Evolutionary conservation across 2,113 vertebrate species (phyloP).

Genomic region (Oreotrochilus melanogaster): DNA sequence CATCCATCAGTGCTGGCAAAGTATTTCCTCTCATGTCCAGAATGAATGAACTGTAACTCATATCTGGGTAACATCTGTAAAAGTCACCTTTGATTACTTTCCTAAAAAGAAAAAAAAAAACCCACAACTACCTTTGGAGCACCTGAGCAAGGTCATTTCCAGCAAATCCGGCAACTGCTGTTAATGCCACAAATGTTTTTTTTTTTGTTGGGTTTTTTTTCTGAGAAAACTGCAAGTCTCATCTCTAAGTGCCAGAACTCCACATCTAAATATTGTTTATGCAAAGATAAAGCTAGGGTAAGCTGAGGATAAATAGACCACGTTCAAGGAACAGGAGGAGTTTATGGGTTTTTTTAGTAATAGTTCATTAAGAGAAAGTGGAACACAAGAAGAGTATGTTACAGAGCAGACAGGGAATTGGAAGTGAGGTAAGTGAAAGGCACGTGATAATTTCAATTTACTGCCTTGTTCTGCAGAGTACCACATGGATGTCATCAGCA

Average conservation of each 20-base stretch:
- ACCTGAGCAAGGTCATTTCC: background rate
- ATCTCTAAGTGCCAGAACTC: background rate
- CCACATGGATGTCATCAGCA: constrained; percentile 30
- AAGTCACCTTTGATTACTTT: background rate
- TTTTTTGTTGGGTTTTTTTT: background rate
- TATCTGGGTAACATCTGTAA: background rate
- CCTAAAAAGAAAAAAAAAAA: background rate
- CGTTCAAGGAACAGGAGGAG: background rate
- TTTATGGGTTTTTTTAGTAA: background rate
- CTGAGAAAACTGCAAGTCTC: background rate
- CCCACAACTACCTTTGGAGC: background rate
- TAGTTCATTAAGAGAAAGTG: constrained; percentile 1
- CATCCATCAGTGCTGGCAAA: background rate
- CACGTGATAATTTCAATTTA: constrained; percentile 4
- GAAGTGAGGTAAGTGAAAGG: constrained; percentile 51
- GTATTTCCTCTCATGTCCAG: background rate
- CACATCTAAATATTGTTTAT: background rate
- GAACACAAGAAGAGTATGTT: background rate
- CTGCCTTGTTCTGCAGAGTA: background rate
- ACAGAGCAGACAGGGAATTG: background rate
- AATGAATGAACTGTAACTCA: background rate
- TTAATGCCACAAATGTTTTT: background rate
- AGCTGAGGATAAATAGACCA: constrained; percentile 6
- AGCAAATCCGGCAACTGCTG: background rate
- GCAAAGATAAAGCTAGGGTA: background rate